Conservation (phyloP, 37 sponge, comb jelly and placozoan genomes). For the Lycopodina hypogea region DNA sequence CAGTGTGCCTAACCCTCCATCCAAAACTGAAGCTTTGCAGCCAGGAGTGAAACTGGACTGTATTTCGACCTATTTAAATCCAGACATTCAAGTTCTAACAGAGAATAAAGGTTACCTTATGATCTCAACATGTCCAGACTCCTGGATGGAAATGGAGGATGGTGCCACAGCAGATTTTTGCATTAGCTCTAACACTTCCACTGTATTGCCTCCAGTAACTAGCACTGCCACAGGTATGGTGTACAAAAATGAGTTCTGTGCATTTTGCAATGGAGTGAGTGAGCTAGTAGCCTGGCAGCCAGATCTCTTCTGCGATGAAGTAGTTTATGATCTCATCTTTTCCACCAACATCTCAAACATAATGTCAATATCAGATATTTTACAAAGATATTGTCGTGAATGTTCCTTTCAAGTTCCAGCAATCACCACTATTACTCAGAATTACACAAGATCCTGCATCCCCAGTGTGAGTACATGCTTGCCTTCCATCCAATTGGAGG, state of each 20-base stretch:
- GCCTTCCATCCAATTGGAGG: not conserved
- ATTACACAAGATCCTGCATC: not conserved
- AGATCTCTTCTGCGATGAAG: constrained; percentile 9
- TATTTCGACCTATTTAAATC: not conserved
- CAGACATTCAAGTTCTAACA: not conserved
- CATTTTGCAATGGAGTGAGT: not conserved
- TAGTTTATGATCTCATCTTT: not conserved
- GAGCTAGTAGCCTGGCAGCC: constrained; percentile 5
- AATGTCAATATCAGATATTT: not conserved
- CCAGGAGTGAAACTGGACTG: not conserved
- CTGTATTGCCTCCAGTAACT: constrained; percentile 32
- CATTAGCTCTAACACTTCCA: not conserved
- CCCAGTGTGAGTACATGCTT: not conserved
- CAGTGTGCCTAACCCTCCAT: not conserved
- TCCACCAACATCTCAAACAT: too few relatives aligned
- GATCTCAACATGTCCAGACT: constrained; percentile 8
- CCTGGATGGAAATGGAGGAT: constrained; percentile 3
- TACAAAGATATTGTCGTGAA: not conserved
- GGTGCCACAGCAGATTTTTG: not conserved
- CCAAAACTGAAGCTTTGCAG: not conserved
- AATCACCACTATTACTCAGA: too few relatives aligned
- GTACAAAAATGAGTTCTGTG: constrained; percentile 33
- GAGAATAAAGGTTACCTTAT: too few relatives aligned
- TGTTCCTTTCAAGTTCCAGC: constrained; percentile 14
- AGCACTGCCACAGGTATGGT: constrained; percentile 25